These are phyloP conservation scores for Amblyjoppa proteus DNA, from an alignment of 2,888 invertebrate species.

Conservation along the genomic window DNA sequence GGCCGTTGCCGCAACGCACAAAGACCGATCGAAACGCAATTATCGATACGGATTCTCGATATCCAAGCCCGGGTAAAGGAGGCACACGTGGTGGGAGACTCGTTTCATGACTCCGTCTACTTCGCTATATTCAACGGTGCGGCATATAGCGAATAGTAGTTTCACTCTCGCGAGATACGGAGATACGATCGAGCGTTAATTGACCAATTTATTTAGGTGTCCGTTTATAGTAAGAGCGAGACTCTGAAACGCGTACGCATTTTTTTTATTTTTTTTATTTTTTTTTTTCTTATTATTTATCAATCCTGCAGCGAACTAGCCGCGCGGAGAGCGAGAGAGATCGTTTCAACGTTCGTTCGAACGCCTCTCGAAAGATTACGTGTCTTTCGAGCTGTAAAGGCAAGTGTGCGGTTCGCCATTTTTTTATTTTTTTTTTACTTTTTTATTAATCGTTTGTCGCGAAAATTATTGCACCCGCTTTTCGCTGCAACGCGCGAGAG, in stretches of 20 bases:
- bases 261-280: neutral
- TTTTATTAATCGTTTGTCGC: slow-evolving; percentile 1
- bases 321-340: neutral
- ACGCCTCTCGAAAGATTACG: slow-evolving; percentile 7
- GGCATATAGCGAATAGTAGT: slow-evolving; percentile 21
- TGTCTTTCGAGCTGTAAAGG: neutral
- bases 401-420: neutral
- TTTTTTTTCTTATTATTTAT: too few relatives aligned
- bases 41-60: slow-evolving; percentile 40
- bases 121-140: slow-evolving; percentile 1
- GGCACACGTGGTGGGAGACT: neutral
- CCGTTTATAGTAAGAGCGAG: slow-evolving; percentile 36
- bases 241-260: slow-evolving; percentile 3
- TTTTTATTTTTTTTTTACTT: slow-evolving; percentile 1
- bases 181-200: slow-evolving; percentile 54
- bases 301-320: neutral
- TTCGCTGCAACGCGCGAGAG: neutral
- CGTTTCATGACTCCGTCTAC: slow-evolving; percentile 24
- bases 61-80: neutral
- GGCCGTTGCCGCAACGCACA: slow-evolving; percentile 24
- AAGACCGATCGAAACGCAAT: slow-evolving; percentile 45
- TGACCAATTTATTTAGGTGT: slow-evolving; percentile 56
- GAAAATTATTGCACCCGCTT: slow-evolving; percentile 38
- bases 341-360: neutral
- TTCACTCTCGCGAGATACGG: slow-evolving; percentile 27